These are phyloP conservation scores for Euplagia quadripunctaria DNA, from an alignment of 2,888 invertebrate genomes.

Conservation along the genomic window DNA sequence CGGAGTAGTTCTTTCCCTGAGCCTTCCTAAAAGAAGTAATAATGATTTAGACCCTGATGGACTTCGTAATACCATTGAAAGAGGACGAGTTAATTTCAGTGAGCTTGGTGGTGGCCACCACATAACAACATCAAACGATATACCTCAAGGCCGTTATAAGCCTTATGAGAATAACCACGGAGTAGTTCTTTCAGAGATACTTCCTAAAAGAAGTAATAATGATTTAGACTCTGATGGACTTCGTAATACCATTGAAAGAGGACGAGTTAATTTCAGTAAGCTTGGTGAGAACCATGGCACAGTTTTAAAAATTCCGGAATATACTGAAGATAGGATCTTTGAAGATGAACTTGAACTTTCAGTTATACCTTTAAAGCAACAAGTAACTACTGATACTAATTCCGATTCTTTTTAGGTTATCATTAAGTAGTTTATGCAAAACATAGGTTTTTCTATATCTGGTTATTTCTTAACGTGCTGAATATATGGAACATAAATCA, in stretches of 20 bases:
- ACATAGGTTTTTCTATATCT: background rate
- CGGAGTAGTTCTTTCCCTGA: background rate
- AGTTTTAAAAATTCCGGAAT: background rate
- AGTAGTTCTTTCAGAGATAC: background rate
- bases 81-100: background rate
- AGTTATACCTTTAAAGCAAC: background rate
- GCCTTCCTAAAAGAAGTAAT: background rate
- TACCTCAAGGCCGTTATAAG: background rate
- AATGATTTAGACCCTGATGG: background rate
- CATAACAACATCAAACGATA: background rate
- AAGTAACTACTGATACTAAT: background rate
- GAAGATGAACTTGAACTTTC: background rate
- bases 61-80: background rate
- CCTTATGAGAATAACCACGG: background rate
- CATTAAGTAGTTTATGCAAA: background rate
- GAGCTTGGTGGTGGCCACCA: background rate
- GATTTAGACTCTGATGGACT: background rate
- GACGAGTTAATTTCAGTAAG: background rate
- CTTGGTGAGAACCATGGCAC: background rate
- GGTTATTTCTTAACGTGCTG: too few relatives aligned
- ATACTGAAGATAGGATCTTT: background rate
- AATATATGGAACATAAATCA: background rate
- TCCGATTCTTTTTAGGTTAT: too few relatives aligned
- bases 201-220: background rate
- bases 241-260: background rate